These are phyloP conservation scores for Stictocephala bisonia DNA, from an alignment of 2,888 invertebrate genomes.

Conservation along the genomic window DNA sequence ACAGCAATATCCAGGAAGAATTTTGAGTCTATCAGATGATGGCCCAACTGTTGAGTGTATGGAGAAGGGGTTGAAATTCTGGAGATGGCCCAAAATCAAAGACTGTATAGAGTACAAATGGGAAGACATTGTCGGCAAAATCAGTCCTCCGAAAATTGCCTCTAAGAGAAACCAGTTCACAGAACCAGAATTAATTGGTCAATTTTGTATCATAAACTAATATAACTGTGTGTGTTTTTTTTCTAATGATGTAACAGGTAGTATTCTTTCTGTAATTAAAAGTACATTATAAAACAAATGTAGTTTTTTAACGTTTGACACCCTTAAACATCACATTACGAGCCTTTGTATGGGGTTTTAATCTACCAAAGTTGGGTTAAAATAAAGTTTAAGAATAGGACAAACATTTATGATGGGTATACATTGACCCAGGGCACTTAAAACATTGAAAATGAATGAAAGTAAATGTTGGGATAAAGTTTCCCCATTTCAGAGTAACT, in stretches of 20 bases:
- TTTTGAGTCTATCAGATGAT: conserved; percentile 17
- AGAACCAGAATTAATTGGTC: conserved; percentile 44
- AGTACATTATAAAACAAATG: not conserved
- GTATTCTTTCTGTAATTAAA: not conserved
- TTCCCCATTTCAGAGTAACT: not conserved
- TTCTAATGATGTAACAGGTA: too few relatives aligned
- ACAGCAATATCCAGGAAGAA: conserved; percentile 45
- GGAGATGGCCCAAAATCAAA: conserved; percentile 47
- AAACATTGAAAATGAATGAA: too few relatives aligned
- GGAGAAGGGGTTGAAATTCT: conserved; percentile 45
- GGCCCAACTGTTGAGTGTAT: conserved; percentile 46
- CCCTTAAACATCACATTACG: not conserved
- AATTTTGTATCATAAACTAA: not conserved
- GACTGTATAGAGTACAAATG: conserved; percentile 42
- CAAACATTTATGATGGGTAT: not conserved
- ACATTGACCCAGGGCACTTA: too few relatives aligned
- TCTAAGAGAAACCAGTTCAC: conserved; percentile 46
- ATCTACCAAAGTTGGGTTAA: too few relatives aligned
- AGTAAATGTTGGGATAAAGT: not conserved
- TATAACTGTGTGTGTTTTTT: too few relatives aligned
- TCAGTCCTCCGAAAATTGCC: conserved; percentile 41
- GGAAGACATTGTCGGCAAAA: conserved; percentile 43
- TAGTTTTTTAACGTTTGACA: not conserved
- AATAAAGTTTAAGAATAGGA: not conserved
- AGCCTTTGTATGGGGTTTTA: not conserved